Evolutionary conservation across 2,888 invertebrate genomes (phyloP), one percentile per base, ranked within the genome.

Genomic region (Piscicola geometra): DNA sequence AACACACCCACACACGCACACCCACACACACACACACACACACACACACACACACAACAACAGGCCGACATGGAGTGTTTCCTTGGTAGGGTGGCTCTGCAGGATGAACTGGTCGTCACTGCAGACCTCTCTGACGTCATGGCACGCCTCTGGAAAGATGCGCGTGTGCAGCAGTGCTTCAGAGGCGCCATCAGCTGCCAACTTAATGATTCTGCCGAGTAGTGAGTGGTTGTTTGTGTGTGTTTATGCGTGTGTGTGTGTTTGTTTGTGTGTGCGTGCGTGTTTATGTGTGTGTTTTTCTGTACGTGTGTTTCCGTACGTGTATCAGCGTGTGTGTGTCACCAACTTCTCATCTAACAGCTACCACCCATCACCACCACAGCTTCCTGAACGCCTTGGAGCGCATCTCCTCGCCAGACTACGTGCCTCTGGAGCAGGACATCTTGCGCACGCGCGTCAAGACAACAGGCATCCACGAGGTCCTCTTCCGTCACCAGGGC

Each of bases 361-460:
- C n/a, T n/a, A n/a, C n/a, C 5, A 41, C 41, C 15, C 41, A 69
- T 36, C n/a, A n/a, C 3, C 30, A 12, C 30, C 67, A 5, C 64
- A 76, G 76, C 35, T 76, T 71, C 28, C 66, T 76, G 36, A 52
- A 68, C 35, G 60, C 76, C 5, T 35, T 76, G 67, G 73, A 73
- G 30, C 72, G 76, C 28, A 76, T 76, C 15, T 73, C 73, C 3
- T 32, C 71, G 15, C 33, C 67, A 18, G 47, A 35, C 12, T 76
- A 76, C 68, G 28, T 76, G 50, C 76, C 76, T 5, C 12, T 56
- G 25, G 60, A 36, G 15, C 73, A 73, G 30, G 76, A 76, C 41
- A 66, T 76, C 9, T 32, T 76, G 12, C 74, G 76, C 47, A 76
- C 76, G 15, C 32, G 76, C 50, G 73, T 76, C 33, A 76, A 76